These are phyloP conservation scores for Cosmopolites sordidus DNA, from an alignment of 2,888 invertebrate species.

Conservation along the genomic window DNA sequence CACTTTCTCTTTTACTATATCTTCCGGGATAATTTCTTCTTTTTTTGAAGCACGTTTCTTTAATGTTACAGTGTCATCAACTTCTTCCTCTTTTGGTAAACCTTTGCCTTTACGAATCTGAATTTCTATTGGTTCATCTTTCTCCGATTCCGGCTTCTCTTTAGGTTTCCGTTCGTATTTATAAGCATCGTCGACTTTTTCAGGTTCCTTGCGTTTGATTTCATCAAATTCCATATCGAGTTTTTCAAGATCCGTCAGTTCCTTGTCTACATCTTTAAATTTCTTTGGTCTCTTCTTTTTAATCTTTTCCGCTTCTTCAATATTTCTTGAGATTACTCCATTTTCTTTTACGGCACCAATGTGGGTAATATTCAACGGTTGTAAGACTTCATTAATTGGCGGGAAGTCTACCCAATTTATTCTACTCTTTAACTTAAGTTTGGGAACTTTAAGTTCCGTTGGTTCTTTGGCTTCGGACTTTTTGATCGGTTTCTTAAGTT, in stretches of 20 bases:
- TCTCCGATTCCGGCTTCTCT: slow-evolving; percentile 33
- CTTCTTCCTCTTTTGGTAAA: slow-evolving; percentile 37
- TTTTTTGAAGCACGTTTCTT: slow-evolving; percentile 52
- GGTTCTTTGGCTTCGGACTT: slow-evolving; percentile 34
- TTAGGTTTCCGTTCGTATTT: slow-evolving; percentile 39
- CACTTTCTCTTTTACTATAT: slow-evolving; percentile 35
- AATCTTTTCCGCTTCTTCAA: slow-evolving; percentile 49
- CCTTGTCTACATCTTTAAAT: slow-evolving; percentile 42
- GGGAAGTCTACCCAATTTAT: slow-evolving; percentile 55
- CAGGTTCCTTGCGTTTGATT: slow-evolving; percentile 42
- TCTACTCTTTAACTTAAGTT: slow-evolving; percentile 66
- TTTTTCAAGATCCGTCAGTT: slow-evolving; percentile 48
- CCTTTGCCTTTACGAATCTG: slow-evolving; percentile 56
- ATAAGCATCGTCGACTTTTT: slow-evolving; percentile 46
- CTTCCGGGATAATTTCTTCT: slow-evolving; percentile 36
- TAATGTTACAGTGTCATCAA: slow-evolving; percentile 48
- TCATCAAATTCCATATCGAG: slow-evolving; percentile 49
- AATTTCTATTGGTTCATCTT: slow-evolving; percentile 47
- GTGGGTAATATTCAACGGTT: slow-evolving; percentile 40
- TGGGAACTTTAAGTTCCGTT: slow-evolving; percentile 51
- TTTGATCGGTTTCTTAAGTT: slow-evolving; percentile 49
- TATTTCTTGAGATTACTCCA: slow-evolving; percentile 51
- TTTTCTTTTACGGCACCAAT: slow-evolving; percentile 41
- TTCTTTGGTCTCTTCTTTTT: slow-evolving; percentile 44
- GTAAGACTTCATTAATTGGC: slow-evolving; percentile 39